Evolutionary conservation across 2,888 invertebrate genomes (phyloP).

Genomic region (Ormyrus labotus): DNA sequence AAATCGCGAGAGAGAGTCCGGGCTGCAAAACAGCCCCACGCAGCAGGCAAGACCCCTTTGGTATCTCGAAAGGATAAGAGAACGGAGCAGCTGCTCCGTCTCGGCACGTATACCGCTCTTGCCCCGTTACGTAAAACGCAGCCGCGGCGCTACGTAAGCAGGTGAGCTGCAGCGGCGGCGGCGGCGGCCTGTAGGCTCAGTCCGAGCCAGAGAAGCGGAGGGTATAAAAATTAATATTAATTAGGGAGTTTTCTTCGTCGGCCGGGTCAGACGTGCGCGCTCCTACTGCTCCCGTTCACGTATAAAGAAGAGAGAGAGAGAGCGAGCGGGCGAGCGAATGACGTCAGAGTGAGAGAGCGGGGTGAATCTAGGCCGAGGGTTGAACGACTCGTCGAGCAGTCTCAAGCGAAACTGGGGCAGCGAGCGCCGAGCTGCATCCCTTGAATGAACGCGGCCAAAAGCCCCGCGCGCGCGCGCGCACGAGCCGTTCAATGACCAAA

Average conservation of each 20-base stretch:
- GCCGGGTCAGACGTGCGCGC: slow-evolving; percentile 53
- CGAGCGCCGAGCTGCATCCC: slow-evolving; percentile 59
- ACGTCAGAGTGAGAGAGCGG: slow-evolving; percentile 64
- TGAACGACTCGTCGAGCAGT: slow-evolving; percentile 73
- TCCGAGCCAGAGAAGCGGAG: neutral
- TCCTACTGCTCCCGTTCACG: slow-evolving; percentile 35
- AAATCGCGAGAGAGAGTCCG: neutral
- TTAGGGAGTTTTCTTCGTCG: slow-evolving; percentile 48
- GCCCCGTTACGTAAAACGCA: neutral
- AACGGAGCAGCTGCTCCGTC: neutral
- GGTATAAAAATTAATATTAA: slow-evolving; percentile 54
- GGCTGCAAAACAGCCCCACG: neutral
- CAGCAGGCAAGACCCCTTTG: neutral
- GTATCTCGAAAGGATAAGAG: neutral
- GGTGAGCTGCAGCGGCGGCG: no score
- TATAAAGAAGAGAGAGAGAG: slow-evolving; percentile 18
- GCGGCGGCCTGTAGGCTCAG: no score
- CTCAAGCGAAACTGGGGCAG: slow-evolving; percentile 69
- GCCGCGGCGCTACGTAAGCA: no score
- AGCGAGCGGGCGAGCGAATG: slow-evolving; percentile 59
- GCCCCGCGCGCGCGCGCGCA: slow-evolving; percentile 45
- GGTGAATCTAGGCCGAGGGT: slow-evolving; percentile 73
- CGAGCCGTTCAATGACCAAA: slow-evolving; percentile 42
- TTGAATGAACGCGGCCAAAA: slow-evolving; percentile 64
- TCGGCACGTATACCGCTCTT: no score